These are phyloP conservation scores for Dendrocopos noguchii DNA, from an alignment of 2,113 vertebrate genomes.

Conservation along the genomic window DNA sequence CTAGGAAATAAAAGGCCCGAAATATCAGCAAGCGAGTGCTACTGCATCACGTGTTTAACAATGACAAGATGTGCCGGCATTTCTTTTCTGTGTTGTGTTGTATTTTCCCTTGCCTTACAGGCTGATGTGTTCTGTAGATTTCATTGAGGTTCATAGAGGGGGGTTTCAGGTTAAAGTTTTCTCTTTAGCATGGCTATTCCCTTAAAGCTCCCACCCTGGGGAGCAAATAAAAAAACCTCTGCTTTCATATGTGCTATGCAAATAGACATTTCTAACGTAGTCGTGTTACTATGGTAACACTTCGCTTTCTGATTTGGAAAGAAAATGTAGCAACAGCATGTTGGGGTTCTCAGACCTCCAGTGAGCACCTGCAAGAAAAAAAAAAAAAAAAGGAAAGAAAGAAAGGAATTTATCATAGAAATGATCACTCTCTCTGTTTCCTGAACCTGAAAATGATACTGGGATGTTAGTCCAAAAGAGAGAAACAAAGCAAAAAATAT, in stretches of 20 bases:
- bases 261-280: slow-evolving; percentile 84
- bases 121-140: slow-evolving; percentile 73
- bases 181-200: slow-evolving; percentile 56
- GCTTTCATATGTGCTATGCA: slow-evolving; percentile 85
- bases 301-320: slow-evolving; percentile 84
- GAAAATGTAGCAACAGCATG: slow-evolving; percentile 81
- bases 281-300: slow-evolving; percentile 87
- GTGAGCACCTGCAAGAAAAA: slow-evolving; percentile 71
- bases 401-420: slow-evolving; percentile 60
- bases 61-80: slow-evolving; percentile 57
- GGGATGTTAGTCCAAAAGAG: slow-evolving; percentile 80
- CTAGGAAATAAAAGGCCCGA: slow-evolving; percentile 59
- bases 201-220: slow-evolving; percentile 39
- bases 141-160: slow-evolving; percentile 52
- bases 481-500: slow-evolving; percentile 75
- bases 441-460: slow-evolving; percentile 80
- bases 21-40: slow-evolving; percentile 56
- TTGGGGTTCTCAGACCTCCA: slow-evolving; percentile 78
- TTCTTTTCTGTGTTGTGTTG: slow-evolving; percentile 63
- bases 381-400: background rate
- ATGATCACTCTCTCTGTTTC: slow-evolving; percentile 71
- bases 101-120: slow-evolving; percentile 74
- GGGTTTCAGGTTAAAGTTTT: slow-evolving; percentile 43
- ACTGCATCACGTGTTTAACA: slow-evolving; percentile 32
- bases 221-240: slow-evolving; percentile 64